Percentiles rank a stretch among this genome's conserved stretches.
Evolutionary conservation across 53 echinoderm and acorn worm species (phyloP).

Genomic region (Glandiceps talaboti): DNA sequence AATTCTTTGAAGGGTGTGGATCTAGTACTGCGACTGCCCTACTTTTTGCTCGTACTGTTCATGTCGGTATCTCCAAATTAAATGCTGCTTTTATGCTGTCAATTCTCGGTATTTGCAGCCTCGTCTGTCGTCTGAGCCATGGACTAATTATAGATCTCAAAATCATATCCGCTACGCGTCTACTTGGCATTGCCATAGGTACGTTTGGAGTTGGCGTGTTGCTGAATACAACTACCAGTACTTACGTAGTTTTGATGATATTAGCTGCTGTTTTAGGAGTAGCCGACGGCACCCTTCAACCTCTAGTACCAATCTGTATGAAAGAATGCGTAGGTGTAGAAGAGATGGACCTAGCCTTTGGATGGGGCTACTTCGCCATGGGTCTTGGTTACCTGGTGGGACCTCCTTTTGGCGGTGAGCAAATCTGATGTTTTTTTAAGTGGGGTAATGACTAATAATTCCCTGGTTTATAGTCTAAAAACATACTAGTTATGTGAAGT

Average conservation of each 20-base stretch:
- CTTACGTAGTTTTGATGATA: not conserved
- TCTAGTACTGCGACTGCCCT: not conserved
- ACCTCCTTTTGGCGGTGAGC: not conserved
- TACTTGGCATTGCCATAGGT: not conserved
- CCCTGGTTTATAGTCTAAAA: no score
- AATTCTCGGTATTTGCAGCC: not conserved
- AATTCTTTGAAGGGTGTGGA: not conserved
- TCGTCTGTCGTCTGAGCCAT: not conserved
- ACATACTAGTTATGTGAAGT: no score
- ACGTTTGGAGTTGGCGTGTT: not conserved
- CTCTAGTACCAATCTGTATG: not conserved
- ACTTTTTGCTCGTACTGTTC: not conserved
- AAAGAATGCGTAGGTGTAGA: not conserved
- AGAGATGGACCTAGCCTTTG: not conserved
- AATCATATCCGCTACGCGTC: not conserved
- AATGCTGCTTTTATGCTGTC: not conserved
- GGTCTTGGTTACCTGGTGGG: not conserved
- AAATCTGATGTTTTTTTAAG: no score
- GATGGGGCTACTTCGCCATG: not conserved
- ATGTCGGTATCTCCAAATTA: not conserved
- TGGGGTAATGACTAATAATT: no score
- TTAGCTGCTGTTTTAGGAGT: not conserved
- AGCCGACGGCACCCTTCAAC: not conserved
- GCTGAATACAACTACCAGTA: not conserved
- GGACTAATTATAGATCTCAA: not conserved